Conservation (phyloP, 2,797 vertebrate genomes). For the Enteromius radiatus region DNA sequence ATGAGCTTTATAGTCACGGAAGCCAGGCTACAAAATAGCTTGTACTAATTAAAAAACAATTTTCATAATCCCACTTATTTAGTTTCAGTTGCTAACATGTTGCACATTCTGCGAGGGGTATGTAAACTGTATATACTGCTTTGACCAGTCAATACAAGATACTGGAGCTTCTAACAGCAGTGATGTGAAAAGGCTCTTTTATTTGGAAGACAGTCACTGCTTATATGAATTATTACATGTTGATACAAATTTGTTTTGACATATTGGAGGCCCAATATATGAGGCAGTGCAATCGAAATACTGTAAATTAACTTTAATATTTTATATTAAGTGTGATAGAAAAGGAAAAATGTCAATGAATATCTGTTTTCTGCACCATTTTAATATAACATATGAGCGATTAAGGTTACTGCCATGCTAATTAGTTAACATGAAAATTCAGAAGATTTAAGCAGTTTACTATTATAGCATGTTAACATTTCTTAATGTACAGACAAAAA, state of each 20-base stretch:
- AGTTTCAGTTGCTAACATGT: no score
- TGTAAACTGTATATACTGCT: background rate
- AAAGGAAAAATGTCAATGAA: background rate
- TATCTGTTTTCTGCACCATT: background rate
- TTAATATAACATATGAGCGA: background rate
- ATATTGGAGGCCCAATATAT: background rate
- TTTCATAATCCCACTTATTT: no score
- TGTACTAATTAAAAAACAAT: no score
- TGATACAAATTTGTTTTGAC: background rate
- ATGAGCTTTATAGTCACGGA: no score
- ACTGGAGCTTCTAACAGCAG: background rate
- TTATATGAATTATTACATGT: background rate
- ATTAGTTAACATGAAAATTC: background rate
- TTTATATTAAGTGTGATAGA: background rate
- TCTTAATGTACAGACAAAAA: background rate
- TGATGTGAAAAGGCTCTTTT: background rate
- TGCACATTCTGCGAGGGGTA: no score
- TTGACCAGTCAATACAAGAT: background rate
- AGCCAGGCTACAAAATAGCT: no score
- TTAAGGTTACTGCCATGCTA: background rate
- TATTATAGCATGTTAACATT: background rate
- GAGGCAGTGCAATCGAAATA: background rate
- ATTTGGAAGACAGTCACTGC: background rate
- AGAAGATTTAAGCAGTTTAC: background rate
- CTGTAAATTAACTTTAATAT: background rate